Evolutionary conservation across 2,113 vertebrate genomes (phyloP), one percentile per base, ranked within the genome.

Genomic region (Corvus cornix): DNA sequence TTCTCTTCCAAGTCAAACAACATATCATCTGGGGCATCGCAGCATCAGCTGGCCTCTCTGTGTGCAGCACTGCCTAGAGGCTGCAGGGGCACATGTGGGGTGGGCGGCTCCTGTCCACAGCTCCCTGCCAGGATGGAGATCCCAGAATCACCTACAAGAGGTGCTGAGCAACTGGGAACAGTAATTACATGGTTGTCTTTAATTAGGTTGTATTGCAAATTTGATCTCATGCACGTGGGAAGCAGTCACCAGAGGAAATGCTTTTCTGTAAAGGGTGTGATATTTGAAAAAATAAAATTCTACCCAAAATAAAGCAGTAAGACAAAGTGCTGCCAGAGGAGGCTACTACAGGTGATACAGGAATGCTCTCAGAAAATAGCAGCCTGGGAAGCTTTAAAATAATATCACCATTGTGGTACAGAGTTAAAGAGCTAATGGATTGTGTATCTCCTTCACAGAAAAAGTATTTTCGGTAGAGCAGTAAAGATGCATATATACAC

Each of bases 1-100:
- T 72, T 18, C 60, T 67, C 39, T 51, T 33, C 30, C 44, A n/a
- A 33, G 26, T 44, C 37, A 51, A 59, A 14, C 24, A 48, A 33
- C 11, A 7, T 18, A 12, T 83, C 35, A 58, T 6, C 55, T 23
- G 9, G 3, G 3, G 56, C 41, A 60, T 15, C 1, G 2, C 3
- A 1, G 51, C 59, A 53, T 20, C 51, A 31, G 33, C 51, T 2
- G 3, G 33, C 51, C 31, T 37, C 5, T 21, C 18, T 28, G 11
- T 14, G 13, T 2, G 11, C 0, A 0, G 52, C 10, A 26, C 19
- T 30, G 11, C 46, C 39, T 33, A 56, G 27, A 49, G 70, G 23
- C 41, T 84, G 37, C 3, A 26, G 17, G 26, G 6, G 8, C 10
- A 59, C 1, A 1, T 26, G 27, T 3, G 0, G 21, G 26, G 14